Conservation (phyloP, 2,113 vertebrate species). For the Marmota monax region DNA sequence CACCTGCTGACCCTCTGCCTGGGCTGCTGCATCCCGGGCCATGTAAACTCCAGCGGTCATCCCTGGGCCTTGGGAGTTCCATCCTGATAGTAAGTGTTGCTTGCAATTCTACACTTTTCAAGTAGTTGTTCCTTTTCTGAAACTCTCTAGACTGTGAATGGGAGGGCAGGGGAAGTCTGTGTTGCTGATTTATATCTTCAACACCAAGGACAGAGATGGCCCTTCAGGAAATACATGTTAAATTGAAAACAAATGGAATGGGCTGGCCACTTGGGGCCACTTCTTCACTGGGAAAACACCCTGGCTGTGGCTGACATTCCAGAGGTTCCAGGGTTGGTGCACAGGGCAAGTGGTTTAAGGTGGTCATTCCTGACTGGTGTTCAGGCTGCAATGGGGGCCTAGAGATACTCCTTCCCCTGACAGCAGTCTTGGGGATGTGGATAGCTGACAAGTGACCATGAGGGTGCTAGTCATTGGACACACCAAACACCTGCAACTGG, state of each 20-base stretch:
- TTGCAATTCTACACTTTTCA: background rate
- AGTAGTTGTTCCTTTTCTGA: background rate
- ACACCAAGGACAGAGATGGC: background rate
- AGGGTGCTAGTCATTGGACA: background rate
- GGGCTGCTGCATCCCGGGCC: accelerated
- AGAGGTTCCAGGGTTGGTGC: background rate
- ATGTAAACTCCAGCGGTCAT: background rate
- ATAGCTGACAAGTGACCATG: background rate
- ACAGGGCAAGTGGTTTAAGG: background rate
- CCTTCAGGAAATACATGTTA: background rate
- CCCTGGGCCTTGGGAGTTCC: accelerated
- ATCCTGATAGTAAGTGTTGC: too few species aligned
- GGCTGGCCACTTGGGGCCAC: background rate
- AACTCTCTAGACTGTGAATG: background rate
- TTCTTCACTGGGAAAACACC: background rate
- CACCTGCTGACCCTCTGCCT: background rate
- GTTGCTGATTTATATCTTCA: background rate
- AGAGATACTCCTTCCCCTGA: background rate
- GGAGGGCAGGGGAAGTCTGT: background rate
- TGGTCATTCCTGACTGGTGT: background rate
- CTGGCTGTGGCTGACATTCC: background rate
- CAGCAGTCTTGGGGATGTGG: too few species aligned
- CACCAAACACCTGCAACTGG: background rate
- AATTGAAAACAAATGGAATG: background rate
- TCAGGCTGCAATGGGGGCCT: too few species aligned